Evolutionary conservation across 2,113 vertebrate genomes (phyloP).

Genomic region (Gavia stellata): DNA sequence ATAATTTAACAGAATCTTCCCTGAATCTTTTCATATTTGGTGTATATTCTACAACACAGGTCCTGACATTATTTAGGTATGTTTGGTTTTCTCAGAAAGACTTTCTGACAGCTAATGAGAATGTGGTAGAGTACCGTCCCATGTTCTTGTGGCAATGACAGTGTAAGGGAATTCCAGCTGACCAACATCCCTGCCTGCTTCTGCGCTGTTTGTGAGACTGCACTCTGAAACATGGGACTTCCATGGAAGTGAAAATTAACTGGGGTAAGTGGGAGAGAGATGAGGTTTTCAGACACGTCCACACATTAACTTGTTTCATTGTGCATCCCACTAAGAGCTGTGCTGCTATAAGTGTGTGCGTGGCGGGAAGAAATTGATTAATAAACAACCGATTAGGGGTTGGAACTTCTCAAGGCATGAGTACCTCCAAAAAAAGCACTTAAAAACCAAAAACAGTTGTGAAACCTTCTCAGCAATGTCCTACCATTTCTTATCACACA

Average conservation of each 20-base stretch:
- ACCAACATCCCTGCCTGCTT: not conserved
- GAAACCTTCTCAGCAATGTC: not conserved
- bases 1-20: not conserved
- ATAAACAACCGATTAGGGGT: not conserved
- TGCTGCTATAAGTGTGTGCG: not conserved
- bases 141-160: not conserved
- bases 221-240: not conserved
- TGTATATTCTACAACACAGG: not conserved
- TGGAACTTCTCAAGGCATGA: not conserved
- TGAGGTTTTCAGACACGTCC: not conserved
- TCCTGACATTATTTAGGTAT: not conserved
- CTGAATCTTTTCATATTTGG: not conserved
- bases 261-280: not conserved
- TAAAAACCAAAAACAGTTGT: not conserved
- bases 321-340: not conserved
- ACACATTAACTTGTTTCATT: not conserved
- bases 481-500: not conserved
- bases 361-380: not conserved
- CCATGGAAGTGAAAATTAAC: not conserved
- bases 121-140: no score
- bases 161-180: not conserved
- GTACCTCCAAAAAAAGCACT: not conserved
- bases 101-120: not conserved
- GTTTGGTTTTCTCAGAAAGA: not conserved
- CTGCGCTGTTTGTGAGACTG: not conserved